Conservation (phyloP, 2,797 vertebrate species). For the Pipistrellus pygmaeus region DNA sequence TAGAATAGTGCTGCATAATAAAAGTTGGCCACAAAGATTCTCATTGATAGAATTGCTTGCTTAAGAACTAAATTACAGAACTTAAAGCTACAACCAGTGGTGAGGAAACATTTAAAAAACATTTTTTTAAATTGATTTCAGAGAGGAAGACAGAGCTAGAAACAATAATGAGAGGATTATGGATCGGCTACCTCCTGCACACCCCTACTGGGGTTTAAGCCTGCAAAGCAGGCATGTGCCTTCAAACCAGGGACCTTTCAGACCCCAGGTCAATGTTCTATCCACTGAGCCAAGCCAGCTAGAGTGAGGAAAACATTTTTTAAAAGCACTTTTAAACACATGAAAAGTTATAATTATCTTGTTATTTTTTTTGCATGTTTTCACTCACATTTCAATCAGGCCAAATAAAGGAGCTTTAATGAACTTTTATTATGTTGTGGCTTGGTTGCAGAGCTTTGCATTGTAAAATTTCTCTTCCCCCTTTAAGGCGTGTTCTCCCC, state of each 20-base stretch:
- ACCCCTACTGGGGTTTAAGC: too few relatives aligned
- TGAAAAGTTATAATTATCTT: conserved; percentile 18
- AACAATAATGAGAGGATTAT: too few relatives aligned
- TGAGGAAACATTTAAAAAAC: background rate
- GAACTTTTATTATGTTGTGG: background rate
- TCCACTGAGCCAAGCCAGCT: too few relatives aligned
- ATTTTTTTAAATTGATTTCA: too few relatives aligned
- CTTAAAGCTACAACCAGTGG: background rate
- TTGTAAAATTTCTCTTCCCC: background rate
- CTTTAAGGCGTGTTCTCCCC: background rate
- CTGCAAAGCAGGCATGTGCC: too few relatives aligned
- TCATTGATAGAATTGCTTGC: background rate
- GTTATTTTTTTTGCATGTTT: conserved; percentile 32
- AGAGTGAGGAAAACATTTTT: background rate
- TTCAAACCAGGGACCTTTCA: too few relatives aligned
- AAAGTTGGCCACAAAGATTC: conserved; percentile 13
- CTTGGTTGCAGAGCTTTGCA: conserved; percentile 45
- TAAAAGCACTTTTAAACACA: background rate
- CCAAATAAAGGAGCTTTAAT: background rate
- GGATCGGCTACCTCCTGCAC: too few relatives aligned
- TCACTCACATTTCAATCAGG: conserved; percentile 11
- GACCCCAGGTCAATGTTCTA: too few relatives aligned
- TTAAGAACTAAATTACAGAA: conserved; percentile 37
- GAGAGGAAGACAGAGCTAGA: too few relatives aligned
- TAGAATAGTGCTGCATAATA: conserved; percentile 30